phyloP scores from a whole-genome alignment of 2,888 invertebrate species.

The Eubasilissa splendida region DNA sequence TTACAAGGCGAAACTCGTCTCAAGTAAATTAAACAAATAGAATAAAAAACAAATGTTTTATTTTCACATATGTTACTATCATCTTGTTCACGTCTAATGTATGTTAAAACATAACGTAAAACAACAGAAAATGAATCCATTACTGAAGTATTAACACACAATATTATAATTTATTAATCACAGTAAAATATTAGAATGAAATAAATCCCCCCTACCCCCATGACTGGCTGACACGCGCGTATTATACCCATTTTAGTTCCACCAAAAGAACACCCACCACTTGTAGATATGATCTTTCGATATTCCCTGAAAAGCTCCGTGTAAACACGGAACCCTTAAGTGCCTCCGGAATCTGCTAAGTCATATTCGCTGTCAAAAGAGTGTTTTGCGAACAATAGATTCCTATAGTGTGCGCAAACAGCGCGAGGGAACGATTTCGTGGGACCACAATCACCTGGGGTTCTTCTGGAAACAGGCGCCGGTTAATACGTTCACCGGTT shows the following conservation, averaged over 20 bases:
- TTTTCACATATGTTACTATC: too few relatives aligned
- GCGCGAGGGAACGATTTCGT: not conserved
- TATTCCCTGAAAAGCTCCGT: conserved; percentile 12
- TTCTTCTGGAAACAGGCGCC: not conserved
- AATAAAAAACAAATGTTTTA: too few relatives aligned
- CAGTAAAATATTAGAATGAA: not conserved
- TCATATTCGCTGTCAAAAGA: conserved; percentile 40
- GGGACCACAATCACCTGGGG: conserved; percentile 4
- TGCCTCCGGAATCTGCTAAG: conserved; percentile 29
- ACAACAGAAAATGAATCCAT: not conserved
- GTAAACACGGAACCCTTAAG: conserved; percentile 26
- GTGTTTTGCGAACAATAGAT: conserved; percentile 25
- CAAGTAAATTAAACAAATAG: too few relatives aligned
- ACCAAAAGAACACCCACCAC: not conserved
- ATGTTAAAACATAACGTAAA: not conserved
- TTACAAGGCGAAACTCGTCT: too few relatives aligned
- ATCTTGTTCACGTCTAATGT: too few relatives aligned
- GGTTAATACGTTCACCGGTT: too few relatives aligned
- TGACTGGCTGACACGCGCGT: not conserved
- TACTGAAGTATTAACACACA: not conserved
- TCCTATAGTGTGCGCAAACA: not conserved
- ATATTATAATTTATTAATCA: not conserved
- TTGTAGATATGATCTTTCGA: conserved; percentile 9
- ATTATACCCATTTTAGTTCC: too few relatives aligned
- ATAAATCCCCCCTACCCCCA: not conserved